These are phyloP conservation scores for Polymixis flavicincta DNA, from an alignment of 2,888 invertebrate genomes.

Conservation along the genomic window DNA sequence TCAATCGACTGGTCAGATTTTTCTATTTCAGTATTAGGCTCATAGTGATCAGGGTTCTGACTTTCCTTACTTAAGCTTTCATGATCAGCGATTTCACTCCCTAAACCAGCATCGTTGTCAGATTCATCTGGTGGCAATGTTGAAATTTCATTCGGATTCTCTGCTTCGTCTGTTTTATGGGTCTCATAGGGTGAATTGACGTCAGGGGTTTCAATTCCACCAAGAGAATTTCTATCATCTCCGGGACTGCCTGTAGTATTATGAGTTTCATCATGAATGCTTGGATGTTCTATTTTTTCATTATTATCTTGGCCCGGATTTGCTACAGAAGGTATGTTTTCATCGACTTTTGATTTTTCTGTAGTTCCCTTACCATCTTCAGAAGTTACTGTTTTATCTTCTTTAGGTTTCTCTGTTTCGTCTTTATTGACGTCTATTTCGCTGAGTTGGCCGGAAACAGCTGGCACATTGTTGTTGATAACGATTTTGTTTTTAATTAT, in stretches of 20 bases:
- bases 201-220: neutral
- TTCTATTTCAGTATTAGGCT: slow-evolving; percentile 3
- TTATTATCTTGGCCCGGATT: neutral
- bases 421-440: neutral
- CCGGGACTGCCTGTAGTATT: neutral
- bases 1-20: neutral
- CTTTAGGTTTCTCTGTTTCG: neutral
- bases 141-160: neutral
- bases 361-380: slow-evolving; percentile 12
- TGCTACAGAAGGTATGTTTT: neutral
- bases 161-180: neutral
- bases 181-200: neutral
- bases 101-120: neutral
- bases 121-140: neutral
- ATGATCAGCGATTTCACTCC: neutral
- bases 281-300: neutral
- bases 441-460: neutral
- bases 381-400: neutral
- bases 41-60: neutral
- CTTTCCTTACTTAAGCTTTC: neutral
- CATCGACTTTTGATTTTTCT: neutral
- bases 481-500: slow-evolving; percentile 53
- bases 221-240: neutral
- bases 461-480: slow-evolving; percentile 46
- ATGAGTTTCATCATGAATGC: neutral